These are phyloP conservation scores for Melitaea athalia DNA, from an alignment of 2,888 invertebrate species.

Conservation along the genomic window DNA sequence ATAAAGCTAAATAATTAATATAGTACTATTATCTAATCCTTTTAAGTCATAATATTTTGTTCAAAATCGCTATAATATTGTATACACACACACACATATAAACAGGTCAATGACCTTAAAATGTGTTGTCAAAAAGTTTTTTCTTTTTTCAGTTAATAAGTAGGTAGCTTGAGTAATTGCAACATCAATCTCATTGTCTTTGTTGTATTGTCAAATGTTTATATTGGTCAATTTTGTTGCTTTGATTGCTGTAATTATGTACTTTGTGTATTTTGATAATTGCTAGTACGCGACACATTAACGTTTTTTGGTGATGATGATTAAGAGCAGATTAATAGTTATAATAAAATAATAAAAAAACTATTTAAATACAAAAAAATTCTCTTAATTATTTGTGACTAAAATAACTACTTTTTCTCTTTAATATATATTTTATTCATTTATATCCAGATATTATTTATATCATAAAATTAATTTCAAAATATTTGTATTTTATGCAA, in stretches of 20 bases:
- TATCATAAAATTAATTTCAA: too few relatives aligned
- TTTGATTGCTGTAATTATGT: slow-evolving; percentile 11
- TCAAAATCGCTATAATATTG: not conserved
- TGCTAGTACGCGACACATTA: slow-evolving; percentile 4
- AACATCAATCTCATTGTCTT: not conserved
- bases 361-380: too few relatives aligned
- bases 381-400: not conserved
- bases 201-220: slow-evolving; percentile 7
- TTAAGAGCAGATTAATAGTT: not conserved
- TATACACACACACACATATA: too few relatives aligned
- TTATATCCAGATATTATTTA: too few relatives aligned
- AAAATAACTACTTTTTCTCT: too few relatives aligned
- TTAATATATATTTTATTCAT: too few relatives aligned
- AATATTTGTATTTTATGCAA: too few relatives aligned
- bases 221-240: slow-evolving; percentile 8
- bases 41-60: not conserved
- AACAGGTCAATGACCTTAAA: not conserved
- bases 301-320: not conserved
- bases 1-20: not conserved
- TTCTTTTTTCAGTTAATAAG: not conserved
- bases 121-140: not conserved
- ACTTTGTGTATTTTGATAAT: slow-evolving; percentile 10
- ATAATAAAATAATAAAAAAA: not conserved
- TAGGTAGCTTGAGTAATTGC: not conserved
- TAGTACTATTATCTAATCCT: not conserved